phyloP scores from a whole-genome alignment of 2,797 vertebrate genomes.

The Nyctibius grandis region DNA sequence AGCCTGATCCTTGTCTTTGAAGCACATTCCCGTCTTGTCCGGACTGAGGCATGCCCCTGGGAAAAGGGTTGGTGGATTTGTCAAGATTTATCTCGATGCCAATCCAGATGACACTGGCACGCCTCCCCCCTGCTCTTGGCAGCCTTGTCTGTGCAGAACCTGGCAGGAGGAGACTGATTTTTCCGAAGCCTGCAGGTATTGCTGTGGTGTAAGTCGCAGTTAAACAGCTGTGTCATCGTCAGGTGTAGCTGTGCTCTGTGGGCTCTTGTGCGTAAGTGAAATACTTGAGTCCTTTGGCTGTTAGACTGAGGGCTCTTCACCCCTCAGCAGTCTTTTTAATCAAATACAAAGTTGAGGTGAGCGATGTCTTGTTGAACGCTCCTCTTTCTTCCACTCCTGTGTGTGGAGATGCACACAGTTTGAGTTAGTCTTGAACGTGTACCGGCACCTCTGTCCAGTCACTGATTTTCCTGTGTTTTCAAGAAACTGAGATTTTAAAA shows the following conservation, averaged over 20 bases:
- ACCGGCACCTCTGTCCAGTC: background rate
- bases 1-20: background rate
- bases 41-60: background rate
- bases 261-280: background rate
- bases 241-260: background rate
- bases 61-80: background rate
- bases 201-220: background rate
- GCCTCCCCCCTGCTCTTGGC: background rate
- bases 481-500: background rate
- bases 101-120: background rate
- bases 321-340: background rate
- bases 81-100: background rate
- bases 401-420: background rate
- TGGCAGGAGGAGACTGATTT: background rate
- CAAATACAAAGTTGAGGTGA: background rate
- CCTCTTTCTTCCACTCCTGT: background rate
- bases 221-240: accelerated
- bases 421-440: accelerated
- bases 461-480: background rate
- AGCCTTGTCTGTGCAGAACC: background rate
- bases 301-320: background rate
- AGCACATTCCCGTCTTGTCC: background rate
- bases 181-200: background rate
- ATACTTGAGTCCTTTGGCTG: background rate
- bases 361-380: background rate